Conservation (phyloP, 2,113 vertebrate species). For the Sinocyclocheilus maitianheensis region DNA sequence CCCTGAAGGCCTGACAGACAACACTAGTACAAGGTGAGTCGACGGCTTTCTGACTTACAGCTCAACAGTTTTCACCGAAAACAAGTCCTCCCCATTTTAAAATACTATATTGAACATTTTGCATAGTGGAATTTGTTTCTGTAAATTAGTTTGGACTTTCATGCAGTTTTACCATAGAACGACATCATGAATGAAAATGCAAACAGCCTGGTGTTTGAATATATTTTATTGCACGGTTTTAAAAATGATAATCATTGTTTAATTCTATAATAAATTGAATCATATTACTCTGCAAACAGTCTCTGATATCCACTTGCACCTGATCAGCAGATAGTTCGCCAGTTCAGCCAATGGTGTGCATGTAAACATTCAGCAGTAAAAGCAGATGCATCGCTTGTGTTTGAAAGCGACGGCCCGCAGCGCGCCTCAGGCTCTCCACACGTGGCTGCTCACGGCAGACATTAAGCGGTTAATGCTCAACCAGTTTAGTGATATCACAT, state of each 20-base stretch:
- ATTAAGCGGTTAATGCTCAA: constrained; percentile 80
- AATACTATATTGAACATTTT: no score
- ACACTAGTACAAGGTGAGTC: constrained; percentile 61
- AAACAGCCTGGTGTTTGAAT: no score
- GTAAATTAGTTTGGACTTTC: no score
- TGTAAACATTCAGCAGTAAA: constrained; percentile 41
- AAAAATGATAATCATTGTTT: no score
- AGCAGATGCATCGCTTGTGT: constrained; percentile 73
- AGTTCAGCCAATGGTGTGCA: not conserved
- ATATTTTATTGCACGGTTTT: no score
- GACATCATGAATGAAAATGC: no score
- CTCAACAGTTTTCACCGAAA: not conserved
- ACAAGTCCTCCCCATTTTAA: no score
- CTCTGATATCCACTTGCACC: not conserved
- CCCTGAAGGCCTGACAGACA: constrained; percentile 58
- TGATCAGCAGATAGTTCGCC: not conserved
- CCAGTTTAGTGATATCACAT: constrained; percentile 80
- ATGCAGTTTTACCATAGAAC: no score
- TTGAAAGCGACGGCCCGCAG: constrained; percentile 74
- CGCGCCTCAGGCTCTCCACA: constrained; percentile 72
- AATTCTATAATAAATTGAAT: not conserved
- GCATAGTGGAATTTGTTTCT: no score
- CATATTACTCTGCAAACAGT: not conserved
- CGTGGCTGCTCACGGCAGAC: constrained; percentile 71
- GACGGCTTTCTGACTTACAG: not conserved